Evolutionary conservation across 2,113 vertebrate genomes (phyloP).

Genomic region (Lepidothrix coronata): DNA sequence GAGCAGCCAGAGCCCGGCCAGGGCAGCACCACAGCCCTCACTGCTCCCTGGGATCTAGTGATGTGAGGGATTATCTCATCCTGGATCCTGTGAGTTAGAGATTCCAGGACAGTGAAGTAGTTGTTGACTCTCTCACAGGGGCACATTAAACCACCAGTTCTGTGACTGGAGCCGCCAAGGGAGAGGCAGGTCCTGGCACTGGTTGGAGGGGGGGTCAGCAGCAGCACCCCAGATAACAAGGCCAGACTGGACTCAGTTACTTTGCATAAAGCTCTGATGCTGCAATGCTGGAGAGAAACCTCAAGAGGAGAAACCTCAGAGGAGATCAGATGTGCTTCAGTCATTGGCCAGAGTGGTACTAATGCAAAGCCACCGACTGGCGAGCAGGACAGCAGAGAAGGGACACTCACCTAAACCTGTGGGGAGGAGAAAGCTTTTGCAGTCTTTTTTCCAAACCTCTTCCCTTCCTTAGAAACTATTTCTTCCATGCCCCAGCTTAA

Average conservation of each 20-base stretch:
- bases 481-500: background rate
- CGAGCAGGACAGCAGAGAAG: background rate
- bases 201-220: background rate
- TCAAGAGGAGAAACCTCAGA: background rate
- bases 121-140: background rate
- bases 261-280: background rate
- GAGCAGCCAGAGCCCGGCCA: background rate
- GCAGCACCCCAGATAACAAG: background rate
- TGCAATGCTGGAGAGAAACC: background rate
- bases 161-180: background rate
- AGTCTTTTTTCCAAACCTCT: background rate
- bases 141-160: background rate
- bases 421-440: background rate
- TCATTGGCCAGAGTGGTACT: background rate
- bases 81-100: constrained; percentile 19
- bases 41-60: background rate
- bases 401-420: background rate
- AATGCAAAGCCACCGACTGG: background rate
- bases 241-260: background rate
- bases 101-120: constrained; percentile 63
- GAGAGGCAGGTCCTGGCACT: background rate
- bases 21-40: background rate
- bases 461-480: background rate
- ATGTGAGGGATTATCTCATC: background rate
- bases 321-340: background rate